A percentile compares a stretch with the other conserved stretches of the same genome.
phyloP scores from a whole-genome alignment of 2,797 vertebrate species.

The Diplodus puntazzo region DNA sequence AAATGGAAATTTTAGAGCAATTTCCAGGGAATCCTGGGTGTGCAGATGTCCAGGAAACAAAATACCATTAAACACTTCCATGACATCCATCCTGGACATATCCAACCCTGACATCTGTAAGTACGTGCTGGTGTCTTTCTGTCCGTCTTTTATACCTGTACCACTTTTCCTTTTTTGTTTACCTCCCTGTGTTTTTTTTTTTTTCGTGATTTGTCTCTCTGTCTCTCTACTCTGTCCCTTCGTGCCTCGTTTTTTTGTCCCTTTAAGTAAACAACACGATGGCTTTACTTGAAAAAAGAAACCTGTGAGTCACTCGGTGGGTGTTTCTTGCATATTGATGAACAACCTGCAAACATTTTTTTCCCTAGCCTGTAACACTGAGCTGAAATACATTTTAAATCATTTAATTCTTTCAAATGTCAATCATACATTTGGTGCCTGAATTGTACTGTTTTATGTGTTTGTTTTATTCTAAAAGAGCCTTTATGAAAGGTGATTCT shows the following conservation, averaged over 20 bases:
- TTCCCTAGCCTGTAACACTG: no score
- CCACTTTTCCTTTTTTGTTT: accelerated
- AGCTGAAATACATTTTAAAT: no score
- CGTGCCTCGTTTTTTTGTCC: no score
- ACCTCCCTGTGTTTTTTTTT: neutral
- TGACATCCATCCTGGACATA: constrained; percentile 85
- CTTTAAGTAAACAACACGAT: neutral
- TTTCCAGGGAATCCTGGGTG: constrained; percentile 85
- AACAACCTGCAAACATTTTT: no score
- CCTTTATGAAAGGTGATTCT: no score
- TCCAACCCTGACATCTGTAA: neutral
- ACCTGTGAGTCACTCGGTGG: neutral
- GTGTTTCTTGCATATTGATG: constrained; percentile 1
- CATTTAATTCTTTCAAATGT: no score
- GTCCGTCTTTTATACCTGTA: neutral
- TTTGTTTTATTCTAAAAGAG: no score
- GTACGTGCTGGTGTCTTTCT: neutral
- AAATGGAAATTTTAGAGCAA: constrained; percentile 85
- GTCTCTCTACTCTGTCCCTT: no score
- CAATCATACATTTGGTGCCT: no score
- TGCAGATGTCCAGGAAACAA: constrained; percentile 88
- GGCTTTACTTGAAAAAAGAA: neutral
- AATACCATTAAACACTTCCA: constrained; percentile 82
- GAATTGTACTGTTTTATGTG: no score
- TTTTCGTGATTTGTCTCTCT: no score